Percentiles rank a stretch among this genome's conserved stretches.
phyloP scores from a whole-genome alignment of 2,113 vertebrate genomes.

The Ursus arctos region DNA sequence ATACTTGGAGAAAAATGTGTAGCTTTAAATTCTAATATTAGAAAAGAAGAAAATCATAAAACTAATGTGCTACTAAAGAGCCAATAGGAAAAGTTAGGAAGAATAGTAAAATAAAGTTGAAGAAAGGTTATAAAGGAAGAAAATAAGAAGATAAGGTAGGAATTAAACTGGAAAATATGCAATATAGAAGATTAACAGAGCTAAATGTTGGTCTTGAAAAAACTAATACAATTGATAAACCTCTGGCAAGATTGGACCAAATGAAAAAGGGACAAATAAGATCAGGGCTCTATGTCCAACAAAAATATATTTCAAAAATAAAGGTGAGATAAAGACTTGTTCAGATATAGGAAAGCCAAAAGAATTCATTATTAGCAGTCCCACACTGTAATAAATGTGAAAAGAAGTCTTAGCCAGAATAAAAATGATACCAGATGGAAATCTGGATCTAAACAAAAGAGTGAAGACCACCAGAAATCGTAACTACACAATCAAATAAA shows the following conservation, averaged over 20 bases:
- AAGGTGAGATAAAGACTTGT: not conserved
- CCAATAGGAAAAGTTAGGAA: constrained; percentile 12
- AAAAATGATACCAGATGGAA: not conserved
- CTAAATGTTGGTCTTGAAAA: constrained; percentile 21
- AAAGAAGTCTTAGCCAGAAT: not conserved
- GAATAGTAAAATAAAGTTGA: not conserved
- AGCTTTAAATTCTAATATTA: constrained; percentile 34
- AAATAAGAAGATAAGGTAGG: not conserved
- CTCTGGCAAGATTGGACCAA: not conserved
- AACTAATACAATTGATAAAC: constrained; percentile 28
- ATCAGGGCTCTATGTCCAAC: not conserved
- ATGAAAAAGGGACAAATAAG: constrained; percentile 17
- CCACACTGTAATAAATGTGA: not conserved
- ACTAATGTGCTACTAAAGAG: not conserved
- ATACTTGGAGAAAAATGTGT: not conserved
- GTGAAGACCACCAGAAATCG: not conserved
- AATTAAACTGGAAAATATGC: constrained; percentile 17
- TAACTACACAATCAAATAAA: not conserved
- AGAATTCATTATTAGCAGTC: not conserved
- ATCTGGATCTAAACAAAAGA: not conserved
- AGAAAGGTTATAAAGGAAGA: constrained; percentile 26
- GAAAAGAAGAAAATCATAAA: not conserved
- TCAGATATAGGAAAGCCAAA: not conserved
- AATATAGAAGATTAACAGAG: not conserved
- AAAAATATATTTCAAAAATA: constrained; percentile 43